Evolutionary conservation across 2,888 invertebrate genomes (phyloP).

Genomic region (Agrilus cyanescens): DNA sequence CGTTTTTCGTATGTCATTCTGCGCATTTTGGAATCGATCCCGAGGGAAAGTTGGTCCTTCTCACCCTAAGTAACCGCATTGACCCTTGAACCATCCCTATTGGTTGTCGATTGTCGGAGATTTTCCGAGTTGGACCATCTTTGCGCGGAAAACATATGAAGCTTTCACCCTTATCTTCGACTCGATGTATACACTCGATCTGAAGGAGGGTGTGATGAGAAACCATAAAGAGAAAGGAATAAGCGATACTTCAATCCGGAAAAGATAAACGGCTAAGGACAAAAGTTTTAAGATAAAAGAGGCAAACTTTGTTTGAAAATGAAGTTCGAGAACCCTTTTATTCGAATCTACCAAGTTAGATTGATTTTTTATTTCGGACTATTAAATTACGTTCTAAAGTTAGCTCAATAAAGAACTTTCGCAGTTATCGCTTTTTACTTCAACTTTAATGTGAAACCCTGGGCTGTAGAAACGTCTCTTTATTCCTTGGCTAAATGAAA

Average conservation of each 20-base stretch:
- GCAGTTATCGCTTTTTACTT: too few relatives aligned
- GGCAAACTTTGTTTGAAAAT: conserved; percentile 9
- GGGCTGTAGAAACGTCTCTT: too few relatives aligned
- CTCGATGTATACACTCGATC: neutral
- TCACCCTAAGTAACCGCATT: conserved; percentile 10
- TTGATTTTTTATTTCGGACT: conserved; percentile 9
- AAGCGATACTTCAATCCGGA: conserved; percentile 5
- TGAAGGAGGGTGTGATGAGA: conserved; percentile 2
- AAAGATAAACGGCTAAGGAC: conserved; percentile 9
- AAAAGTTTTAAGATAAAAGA: conserved; percentile 8
- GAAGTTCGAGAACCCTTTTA: conserved; percentile 7
- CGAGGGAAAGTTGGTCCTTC: neutral
- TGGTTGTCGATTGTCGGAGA: conserved; percentile 15
- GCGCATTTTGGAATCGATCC: too few relatives aligned
- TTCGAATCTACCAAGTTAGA: conserved; percentile 4
- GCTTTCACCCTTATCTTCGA: conserved; percentile 1
- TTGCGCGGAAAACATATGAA: conserved; percentile 11
- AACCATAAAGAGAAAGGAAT: neutral
- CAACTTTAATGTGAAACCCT: too few relatives aligned
- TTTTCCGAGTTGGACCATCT: conserved; percentile 9
- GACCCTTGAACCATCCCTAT: too few relatives aligned
- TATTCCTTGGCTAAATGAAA: too few relatives aligned
- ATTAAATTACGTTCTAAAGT: neutral
- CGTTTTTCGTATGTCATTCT: too few relatives aligned
- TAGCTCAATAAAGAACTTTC: too few relatives aligned